Evolutionary conservation across 1,140 invertebrate species (phyloP).

Genomic region (Lepidurus apus): DNA sequence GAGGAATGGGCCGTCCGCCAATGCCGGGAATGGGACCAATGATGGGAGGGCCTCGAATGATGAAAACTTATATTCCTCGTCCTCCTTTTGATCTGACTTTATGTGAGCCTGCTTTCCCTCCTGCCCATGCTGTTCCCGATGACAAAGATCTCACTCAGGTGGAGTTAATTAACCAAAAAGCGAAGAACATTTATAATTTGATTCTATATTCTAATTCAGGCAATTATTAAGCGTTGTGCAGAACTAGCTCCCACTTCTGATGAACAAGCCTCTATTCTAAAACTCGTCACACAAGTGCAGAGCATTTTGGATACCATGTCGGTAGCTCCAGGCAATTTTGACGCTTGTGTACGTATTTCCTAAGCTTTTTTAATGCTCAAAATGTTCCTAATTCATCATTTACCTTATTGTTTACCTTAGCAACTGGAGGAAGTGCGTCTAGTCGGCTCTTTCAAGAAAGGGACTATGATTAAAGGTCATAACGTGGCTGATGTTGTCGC

Average conservation of each 20-base stretch:
- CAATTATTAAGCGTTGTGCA: conserved; percentile 79
- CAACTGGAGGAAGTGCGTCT: conserved; percentile 93
- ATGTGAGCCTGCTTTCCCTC: conserved; percentile 79
- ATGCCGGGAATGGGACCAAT: conserved; percentile 28
- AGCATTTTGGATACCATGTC: conserved; percentile 87
- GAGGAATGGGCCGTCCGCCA: conserved; percentile 41
- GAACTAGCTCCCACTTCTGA: conserved; percentile 81
- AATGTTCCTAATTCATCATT: conserved; percentile 25
- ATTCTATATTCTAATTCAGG: conserved; percentile 50
- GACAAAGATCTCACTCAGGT: conserved; percentile 77
- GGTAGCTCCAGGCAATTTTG: conserved; percentile 85
- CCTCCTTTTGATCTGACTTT: conserved; percentile 86
- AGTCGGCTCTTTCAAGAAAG: conserved; percentile 97
- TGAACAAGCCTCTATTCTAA: conserved; percentile 84
- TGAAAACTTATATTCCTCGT: conserved; percentile 68
- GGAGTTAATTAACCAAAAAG: conserved; percentile 38
- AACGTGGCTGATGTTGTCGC: conserved; percentile 96
- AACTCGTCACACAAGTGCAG: conserved; percentile 88
- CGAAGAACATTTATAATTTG: neutral
- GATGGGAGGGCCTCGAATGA: conserved; percentile 40
- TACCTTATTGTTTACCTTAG: conserved; percentile 49
- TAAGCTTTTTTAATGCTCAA: conserved; percentile 5
- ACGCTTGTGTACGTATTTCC: conserved; percentile 79
- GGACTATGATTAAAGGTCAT: conserved; percentile 91
- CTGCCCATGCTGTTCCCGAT: conserved; percentile 73